These are phyloP conservation scores for Eurois occulta DNA, from an alignment of 2,888 invertebrate species.

Conservation along the genomic window DNA sequence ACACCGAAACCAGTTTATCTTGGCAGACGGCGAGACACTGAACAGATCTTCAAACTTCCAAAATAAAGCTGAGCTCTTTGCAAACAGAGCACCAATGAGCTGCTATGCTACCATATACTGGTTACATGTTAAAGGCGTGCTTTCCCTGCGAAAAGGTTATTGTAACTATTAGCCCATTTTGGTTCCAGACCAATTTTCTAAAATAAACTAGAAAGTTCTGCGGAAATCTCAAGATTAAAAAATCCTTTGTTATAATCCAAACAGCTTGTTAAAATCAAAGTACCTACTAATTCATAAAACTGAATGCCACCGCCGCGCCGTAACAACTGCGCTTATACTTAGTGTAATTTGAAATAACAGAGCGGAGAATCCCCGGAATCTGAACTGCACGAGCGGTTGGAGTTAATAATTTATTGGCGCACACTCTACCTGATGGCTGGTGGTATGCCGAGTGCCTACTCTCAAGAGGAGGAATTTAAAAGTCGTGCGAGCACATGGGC, in stretches of 20 bases:
- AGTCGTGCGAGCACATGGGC: not conserved
- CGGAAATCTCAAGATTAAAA: not conserved
- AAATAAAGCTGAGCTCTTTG: not conserved
- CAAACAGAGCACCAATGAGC: not conserved
- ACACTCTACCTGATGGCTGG: not conserved
- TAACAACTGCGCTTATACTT: not conserved
- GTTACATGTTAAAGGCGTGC: not conserved
- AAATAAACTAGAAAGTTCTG: not conserved
- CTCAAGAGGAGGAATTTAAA: not conserved
- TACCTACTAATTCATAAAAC: not conserved
- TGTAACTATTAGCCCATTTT: constrained; percentile 5
- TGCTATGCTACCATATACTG: not conserved
- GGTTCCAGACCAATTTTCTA: not conserved
- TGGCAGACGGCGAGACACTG: not conserved
- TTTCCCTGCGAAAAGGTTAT: not conserved
- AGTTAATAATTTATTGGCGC: constrained; percentile 12
- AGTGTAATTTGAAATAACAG: constrained; percentile 26
- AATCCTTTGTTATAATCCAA: not conserved
- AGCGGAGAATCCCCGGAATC: constrained; percentile 9
- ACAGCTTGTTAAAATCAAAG: not conserved
- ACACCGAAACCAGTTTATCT: not conserved
- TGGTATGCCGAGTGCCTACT: not conserved
- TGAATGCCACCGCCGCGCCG: not conserved
- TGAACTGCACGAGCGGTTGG: constrained; percentile 5
- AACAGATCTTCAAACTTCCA: not conserved